These are phyloP conservation scores for Acropternis orthonyx DNA, from an alignment of 2,797 vertebrate species.

Conservation along the genomic window DNA sequence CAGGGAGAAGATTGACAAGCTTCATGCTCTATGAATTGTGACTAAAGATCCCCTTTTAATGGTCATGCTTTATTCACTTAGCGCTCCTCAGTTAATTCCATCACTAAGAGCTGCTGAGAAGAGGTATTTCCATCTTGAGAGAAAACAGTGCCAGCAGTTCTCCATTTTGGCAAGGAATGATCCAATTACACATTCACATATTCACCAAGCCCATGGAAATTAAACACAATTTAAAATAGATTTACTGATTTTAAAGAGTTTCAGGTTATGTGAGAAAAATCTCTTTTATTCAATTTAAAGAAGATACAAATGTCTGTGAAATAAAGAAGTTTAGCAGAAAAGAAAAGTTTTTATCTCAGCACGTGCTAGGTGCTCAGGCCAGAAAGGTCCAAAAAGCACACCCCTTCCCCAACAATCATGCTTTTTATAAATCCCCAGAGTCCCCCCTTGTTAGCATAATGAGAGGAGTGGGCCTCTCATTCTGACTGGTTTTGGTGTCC, in stretches of 20 bases:
- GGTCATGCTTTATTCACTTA: background rate
- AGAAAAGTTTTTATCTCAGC: no score
- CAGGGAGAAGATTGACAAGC: background rate
- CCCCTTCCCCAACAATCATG: no score
- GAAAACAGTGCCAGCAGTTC: background rate
- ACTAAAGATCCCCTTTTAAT: background rate
- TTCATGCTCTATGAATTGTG: background rate
- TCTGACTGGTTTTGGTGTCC: no score
- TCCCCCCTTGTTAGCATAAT: no score
- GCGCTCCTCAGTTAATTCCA: background rate
- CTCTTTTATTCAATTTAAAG: no score
- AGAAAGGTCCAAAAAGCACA: no score
- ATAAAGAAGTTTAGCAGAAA: no score
- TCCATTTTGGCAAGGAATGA: constrained; percentile 17
- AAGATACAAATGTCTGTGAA: no score
- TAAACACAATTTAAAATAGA: background rate
- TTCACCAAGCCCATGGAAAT: background rate
- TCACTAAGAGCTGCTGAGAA: background rate
- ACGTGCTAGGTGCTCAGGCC: no score
- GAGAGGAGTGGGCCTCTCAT: no score
- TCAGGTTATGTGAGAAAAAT: no score
- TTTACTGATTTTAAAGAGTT: background rate
- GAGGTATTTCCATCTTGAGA: background rate
- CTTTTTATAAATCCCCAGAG: no score
- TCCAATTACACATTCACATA: background rate